phyloP scores from a whole-genome alignment of 2,797 vertebrate genomes.

The Anguilla anguilla region DNA sequence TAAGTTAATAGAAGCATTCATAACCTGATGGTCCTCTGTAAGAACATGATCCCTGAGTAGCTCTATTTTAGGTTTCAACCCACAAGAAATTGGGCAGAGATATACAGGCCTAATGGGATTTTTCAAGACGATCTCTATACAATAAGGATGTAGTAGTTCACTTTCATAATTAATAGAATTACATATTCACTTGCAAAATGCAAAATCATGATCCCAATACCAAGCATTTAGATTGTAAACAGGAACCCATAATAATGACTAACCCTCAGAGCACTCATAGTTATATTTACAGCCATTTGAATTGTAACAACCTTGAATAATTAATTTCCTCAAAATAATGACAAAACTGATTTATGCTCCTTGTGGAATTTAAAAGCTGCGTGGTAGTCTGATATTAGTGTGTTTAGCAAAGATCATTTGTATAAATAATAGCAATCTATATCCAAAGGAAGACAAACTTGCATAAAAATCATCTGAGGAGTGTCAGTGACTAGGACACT shows the following conservation, averaged over 20 bases:
- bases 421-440: background rate
- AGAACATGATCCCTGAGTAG: constrained; percentile 64
- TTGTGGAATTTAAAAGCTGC: constrained; percentile 41
- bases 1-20: constrained; percentile 69
- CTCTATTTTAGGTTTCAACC: constrained; percentile 59
- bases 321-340: constrained; percentile 37
- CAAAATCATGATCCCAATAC: constrained; percentile 7
- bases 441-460: background rate
- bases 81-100: constrained; percentile 22
- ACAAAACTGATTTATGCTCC: constrained; percentile 33
- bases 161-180: constrained; percentile 16
- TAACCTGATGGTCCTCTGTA: constrained; percentile 49
- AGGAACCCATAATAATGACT: background rate
- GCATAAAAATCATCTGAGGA: background rate
- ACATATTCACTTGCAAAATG: constrained; percentile 20
- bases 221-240: background rate
- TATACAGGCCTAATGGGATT: constrained; percentile 22
- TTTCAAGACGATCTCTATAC: background rate
- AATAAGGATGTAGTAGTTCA: background rate
- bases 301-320: constrained; percentile 28
- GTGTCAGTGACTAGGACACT: background rate
- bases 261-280: constrained; percentile 24
- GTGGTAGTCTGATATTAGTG: background rate
- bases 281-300: constrained; percentile 38
- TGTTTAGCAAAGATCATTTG: constrained; percentile 1